Evolutionary conservation across 2,888 invertebrate species (phyloP), one percentile per base, ranked within the genome.

Genomic region (Andrena bicolor): DNA sequence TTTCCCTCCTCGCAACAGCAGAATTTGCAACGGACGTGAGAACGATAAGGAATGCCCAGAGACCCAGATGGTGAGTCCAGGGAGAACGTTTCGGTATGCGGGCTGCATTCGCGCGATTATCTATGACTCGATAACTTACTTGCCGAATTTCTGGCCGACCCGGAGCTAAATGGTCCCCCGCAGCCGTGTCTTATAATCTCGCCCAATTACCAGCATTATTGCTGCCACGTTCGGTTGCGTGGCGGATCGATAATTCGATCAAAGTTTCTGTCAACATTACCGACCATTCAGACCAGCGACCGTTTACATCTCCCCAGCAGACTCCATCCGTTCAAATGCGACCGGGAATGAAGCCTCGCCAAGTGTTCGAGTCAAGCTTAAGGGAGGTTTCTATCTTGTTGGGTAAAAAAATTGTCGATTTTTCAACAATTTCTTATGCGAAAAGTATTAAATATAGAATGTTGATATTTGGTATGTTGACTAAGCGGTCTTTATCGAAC

Each of bases 61-160:
- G 77, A 87, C 41, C 81, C 83, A 66, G 53, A 77, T 73, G 84
- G 80, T 61, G 70, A 76, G 82, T 80, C 77, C 61, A 7, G 16
- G 49, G 35, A 26, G 23, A 65, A 61, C 72, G 78, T 65, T 83
- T 87, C 69, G 87, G 81, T 88, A 88, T 84, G 86, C 88, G 76
- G 82, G 72, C 56, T 70, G 77, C 81, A 81, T 82, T 71, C 81
- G 53, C 56, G 61, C 79, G 87, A 88, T 87, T 88, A 87, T 86
- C 87, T 86, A 84, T 74, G 87, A 87, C 79, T 84, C 87, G 86
- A 87, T 88, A 87, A 87, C 87, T 87, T 87, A 87, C 87, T 87
- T 76, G 87, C 87, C 86, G 86, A 87, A 87, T 87, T 86, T 87
- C 87, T 87, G 80, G 76, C 75, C 86, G 80, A 76, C 85, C 83